phyloP scores from a whole-genome alignment of 2,113 vertebrate genomes.

The Chloropsis cyanopogon region DNA sequence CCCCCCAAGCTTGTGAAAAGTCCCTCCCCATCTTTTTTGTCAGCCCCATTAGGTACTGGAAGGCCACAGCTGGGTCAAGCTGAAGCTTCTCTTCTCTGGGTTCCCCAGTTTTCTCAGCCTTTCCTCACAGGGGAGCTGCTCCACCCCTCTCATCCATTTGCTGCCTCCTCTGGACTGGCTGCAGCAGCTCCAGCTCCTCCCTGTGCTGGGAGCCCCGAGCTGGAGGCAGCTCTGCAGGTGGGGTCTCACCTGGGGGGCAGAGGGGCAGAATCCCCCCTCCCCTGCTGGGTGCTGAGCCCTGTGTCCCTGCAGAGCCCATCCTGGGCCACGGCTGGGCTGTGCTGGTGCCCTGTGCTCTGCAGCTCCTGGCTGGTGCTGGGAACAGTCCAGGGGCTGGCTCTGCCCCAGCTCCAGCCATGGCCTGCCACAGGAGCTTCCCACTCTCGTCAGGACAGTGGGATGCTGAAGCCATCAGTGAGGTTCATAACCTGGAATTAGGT shows the following conservation, averaged over 20 bases:
- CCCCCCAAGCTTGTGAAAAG: neutral
- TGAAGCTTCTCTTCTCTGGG: neutral
- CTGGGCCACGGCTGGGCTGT: neutral
- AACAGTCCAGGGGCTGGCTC: neutral
- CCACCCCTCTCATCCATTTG: neutral
- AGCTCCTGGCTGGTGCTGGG: neutral
- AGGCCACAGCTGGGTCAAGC: neutral
- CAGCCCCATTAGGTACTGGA: neutral
- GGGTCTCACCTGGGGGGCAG: neutral
- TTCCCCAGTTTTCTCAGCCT: neutral
- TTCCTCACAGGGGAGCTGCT: neutral
- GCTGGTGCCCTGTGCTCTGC: accelerated
- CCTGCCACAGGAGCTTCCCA: neutral
- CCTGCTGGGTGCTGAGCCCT: neutral
- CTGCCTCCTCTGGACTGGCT: neutral
- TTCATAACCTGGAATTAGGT: neutral
- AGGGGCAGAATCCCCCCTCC: neutral
- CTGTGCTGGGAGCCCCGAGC: accelerated
- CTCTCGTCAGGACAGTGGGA: neutral
- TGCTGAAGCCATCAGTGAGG: neutral
- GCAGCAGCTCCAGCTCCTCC: neutral
- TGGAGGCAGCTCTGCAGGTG: neutral
- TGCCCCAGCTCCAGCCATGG: neutral
- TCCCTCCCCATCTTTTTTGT: neutral
- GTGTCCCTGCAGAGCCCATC: neutral